Evolutionary conservation across 1,140 invertebrate species (phyloP).

Genomic region (Solen grandis): DNA sequence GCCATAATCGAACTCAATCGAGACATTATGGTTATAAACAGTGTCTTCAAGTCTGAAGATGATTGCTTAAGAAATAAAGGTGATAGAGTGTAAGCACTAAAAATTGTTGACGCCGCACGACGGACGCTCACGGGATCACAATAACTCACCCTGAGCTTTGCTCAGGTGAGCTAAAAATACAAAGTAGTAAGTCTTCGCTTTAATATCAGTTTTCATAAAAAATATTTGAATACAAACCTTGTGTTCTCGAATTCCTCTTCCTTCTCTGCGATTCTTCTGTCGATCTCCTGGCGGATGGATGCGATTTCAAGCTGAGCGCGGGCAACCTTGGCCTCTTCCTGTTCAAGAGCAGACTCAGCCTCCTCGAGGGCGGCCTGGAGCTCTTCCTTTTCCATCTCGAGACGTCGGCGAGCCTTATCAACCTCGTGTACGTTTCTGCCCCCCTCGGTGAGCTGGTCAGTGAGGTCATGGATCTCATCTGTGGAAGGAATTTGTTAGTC

Average conservation of each 20-base stretch:
- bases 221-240: too few species aligned
- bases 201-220: neutral
- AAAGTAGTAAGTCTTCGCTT: neutral
- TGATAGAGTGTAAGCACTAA: too few species aligned
- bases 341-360: constrained; percentile 98
- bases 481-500: constrained; percentile 9
- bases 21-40: too few species aligned
- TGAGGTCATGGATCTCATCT: constrained; percentile 98
- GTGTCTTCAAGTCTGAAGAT: too few species aligned
- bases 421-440: constrained; percentile 96
- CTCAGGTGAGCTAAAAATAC: neutral
- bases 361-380: constrained; percentile 99
- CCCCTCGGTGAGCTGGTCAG: constrained; percentile 99
- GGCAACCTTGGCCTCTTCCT: constrained; percentile 87
- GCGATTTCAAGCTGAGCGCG: constrained; percentile 98
- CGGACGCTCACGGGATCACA: too few species aligned
- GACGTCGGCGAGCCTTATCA: constrained; percentile 97
- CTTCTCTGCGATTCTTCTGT: constrained; percentile 98
- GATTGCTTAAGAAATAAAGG: too few species aligned
- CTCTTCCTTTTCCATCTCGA: constrained; percentile 99
- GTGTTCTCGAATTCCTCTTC: constrained; percentile 99
- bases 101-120: too few species aligned
- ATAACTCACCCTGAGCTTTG: too few species aligned
- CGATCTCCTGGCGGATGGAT: constrained; percentile 98
- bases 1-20: too few species aligned